Base-by-base conservation (phyloP, 2,888 invertebrate species). In the Clepsis dumicolana region DNA sequence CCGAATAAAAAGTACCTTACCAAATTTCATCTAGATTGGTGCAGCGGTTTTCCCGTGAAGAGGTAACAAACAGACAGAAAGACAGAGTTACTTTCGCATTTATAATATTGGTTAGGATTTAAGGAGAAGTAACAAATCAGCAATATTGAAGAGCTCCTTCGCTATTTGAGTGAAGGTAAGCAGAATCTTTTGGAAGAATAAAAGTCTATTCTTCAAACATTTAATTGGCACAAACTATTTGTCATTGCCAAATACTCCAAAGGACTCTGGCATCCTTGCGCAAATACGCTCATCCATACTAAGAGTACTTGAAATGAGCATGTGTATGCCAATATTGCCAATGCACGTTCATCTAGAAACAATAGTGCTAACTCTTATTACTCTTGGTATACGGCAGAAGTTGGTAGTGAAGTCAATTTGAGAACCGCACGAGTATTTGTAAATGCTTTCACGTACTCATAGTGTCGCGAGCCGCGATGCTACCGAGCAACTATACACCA, bases 251-350 rank as follows among this genome's bases (percentile, higher is more conserved):
- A 81, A 82, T 79, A 79, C 77, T 76, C 74, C 74, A 77, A 72
- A 82, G 85, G 83, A 81, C 80, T 77, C 80, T 76, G 80, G 80
- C 80, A 77, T 82, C 77, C 80, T 84, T 86, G 80, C 83, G 84
- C 82, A 86, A 87, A 81, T 75, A 62, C 63, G 70, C 67, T 70
- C 78, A 73, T 80, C 81, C 81, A 79, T 80, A 79, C 79, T 73
- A 79, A 82, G 77, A 77, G 77, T 72, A 71, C 74, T 77, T 72
- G 67, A 72, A 69, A 66, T 70, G 74, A 76, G 75, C 75, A 71
- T 76, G 73, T 74, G 72, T 70, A 70, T 50, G 12, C 62, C 67
- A 72, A 48, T 59, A 61, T 44, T 35, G 14, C 18, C 44, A 44
- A 18, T 16, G n/a, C 18, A 44, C 7, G 56, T 52, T 16, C 50